Base-by-base conservation (phyloP, 2,113 vertebrate species). In the Delphinapterus leucas region DNA sequence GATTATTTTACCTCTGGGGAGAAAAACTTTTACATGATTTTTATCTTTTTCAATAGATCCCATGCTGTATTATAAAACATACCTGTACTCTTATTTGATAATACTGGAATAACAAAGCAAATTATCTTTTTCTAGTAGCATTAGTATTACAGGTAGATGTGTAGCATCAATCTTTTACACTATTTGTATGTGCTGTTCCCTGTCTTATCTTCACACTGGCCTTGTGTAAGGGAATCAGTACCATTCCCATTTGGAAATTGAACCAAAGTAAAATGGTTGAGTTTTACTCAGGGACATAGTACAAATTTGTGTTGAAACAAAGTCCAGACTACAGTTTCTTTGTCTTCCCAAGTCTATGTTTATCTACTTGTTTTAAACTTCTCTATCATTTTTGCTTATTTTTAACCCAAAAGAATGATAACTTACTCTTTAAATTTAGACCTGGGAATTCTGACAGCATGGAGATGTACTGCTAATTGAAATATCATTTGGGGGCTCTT, bases 351-450 rank as follows among this genome's bases (percentile, higher is more conserved):
- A 5, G 79, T 95, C 82, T 95, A 21, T 84, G 81, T 93, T 79
- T 94, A n/a, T 61, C 55, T 21, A 53, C 44, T 88, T 85, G n/a
- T 88, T 82, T 96, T 60, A 80, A 93, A 92, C 87, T 87, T 28
- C 21, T 94, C 49, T 58, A 28, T 49, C 12, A 65, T 65, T 89
- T 86, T 84, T 65, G 38, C 65, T 44, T 79, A 82, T 93, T 94
- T 93, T 93, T 77, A 88, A 93, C 61, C 0, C 3, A 21, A 73
- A 76, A 67, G 67, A 79, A 91, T 20, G 47, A 28, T 79, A 68
- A 47, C 28, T 76, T 90, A 61, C 44, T 77, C 49, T 95, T 90
- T 71, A 91, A 76, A 70, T 85, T 77, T 96, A 38, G 84, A 53
- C 36, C 60, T 80, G 47, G 80, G 26, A 77, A 74, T 65, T 80